Conservation (phyloP, 2,797 vertebrate species). For the Premnoplex brunnescens region DNA sequence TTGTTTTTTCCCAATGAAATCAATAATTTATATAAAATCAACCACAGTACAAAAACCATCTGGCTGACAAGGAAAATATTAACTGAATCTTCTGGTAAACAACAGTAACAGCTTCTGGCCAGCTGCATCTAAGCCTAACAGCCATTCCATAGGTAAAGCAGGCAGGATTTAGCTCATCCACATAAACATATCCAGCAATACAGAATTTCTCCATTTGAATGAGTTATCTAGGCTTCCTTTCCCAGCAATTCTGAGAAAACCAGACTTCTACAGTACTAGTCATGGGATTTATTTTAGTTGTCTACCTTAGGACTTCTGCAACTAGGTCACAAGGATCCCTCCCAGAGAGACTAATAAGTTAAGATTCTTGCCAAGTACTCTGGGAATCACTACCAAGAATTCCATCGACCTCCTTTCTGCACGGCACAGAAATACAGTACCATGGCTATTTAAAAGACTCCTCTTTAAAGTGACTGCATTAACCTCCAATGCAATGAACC, state of each 20-base stretch:
- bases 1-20: not conserved
- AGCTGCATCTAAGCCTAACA: not conserved
- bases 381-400: constrained; percentile 1
- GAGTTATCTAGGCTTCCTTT: not conserved
- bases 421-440: not conserved
- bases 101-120: not conserved
- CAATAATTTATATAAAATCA: not conserved
- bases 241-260: not conserved
- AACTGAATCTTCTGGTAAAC: not conserved
- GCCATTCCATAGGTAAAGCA: not conserved
- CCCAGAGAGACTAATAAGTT: not conserved
- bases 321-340: not conserved
- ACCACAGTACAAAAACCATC: not conserved
- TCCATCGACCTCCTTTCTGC: not conserved
- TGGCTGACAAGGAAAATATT: not conserved
- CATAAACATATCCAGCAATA: not conserved
- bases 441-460: not conserved
- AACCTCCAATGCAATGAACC: constrained; percentile 18
- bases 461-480: constrained; percentile 2
- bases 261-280: not conserved
- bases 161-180: not conserved
- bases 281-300: not conserved
- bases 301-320: not conserved
- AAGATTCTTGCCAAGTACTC: not conserved
- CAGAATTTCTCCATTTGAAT: not conserved